These are phyloP conservation scores for Paedocypris sp. DNA, from an alignment of 2,113 vertebrate genomes.

Conservation along the genomic window DNA sequence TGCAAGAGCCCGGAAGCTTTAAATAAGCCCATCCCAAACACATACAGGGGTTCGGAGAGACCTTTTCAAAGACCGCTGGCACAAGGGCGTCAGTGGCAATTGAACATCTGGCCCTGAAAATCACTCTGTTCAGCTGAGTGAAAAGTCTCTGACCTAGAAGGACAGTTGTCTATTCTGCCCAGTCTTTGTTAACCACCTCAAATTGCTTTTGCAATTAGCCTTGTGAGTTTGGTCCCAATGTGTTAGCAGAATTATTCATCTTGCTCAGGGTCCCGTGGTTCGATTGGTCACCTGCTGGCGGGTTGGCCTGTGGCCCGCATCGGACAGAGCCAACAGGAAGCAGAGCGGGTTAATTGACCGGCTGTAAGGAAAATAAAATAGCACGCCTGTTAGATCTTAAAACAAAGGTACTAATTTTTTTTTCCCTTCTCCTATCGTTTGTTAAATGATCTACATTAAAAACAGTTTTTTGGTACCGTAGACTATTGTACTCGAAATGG, in stretches of 20 bases:
- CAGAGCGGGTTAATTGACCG: constrained; percentile 57
- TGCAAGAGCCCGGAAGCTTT: not conserved
- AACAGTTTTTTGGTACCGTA: too few relatives aligned
- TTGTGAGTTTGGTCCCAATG: constrained; percentile 41
- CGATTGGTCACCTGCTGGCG: constrained; percentile 46
- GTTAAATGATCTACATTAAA: too few relatives aligned
- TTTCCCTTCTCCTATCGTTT: too few relatives aligned
- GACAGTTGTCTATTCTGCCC: constrained; percentile 31
- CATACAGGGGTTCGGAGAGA: constrained; percentile 2
- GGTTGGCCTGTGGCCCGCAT: constrained; percentile 45
- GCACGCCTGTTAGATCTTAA: too few relatives aligned
- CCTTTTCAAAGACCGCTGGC: constrained; percentile 21
- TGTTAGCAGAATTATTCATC: constrained; percentile 47
- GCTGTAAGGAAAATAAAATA: constrained; percentile 55
- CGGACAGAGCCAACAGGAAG: constrained; percentile 9
- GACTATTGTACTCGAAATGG: too few relatives aligned
- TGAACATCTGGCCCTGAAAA: constrained; percentile 48
- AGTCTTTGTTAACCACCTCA: constrained; percentile 42
- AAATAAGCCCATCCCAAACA: constrained; percentile 9
- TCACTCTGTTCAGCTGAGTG: constrained; percentile 27
- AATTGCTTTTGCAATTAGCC: constrained; percentile 41
- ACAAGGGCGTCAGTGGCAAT: constrained; percentile 26
- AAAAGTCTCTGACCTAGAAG: constrained; percentile 41
- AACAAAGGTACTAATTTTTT: too few relatives aligned
- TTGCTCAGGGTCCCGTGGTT: constrained; percentile 43